Conservation (phyloP, 2,113 vertebrate species). For the Sturnus vulgaris region DNA sequence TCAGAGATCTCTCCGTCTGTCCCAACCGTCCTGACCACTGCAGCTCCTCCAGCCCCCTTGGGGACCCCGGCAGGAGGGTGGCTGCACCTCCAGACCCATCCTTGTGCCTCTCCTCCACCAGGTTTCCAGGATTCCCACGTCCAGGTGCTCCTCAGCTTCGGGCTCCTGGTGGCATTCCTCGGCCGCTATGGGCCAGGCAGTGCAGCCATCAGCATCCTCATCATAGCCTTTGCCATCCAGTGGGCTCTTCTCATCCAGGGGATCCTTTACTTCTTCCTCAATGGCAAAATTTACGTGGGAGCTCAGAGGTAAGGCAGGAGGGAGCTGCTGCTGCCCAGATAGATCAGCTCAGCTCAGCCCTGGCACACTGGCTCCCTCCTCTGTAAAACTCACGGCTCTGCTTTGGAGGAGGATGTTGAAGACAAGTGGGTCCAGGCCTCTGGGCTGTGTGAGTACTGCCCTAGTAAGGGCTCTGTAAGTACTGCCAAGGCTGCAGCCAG, state of each 20-base stretch:
- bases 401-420: background rate
- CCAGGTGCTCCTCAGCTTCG: conserved; percentile 89
- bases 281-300: conserved; percentile 80
- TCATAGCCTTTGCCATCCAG: conserved; percentile 83
- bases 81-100: background rate
- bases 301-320: conserved; percentile 79
- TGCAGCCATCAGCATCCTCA: conserved; percentile 83
- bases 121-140: conserved; percentile 86
- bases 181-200: conserved; percentile 83
- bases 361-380: background rate
- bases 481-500: background rate
- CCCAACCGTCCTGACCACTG: too few species aligned
- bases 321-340: background rate
- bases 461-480: background rate
- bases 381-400: background rate
- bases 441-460: background rate
- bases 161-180: conserved; percentile 90
- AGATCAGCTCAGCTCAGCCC: background rate
- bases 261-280: conserved; percentile 73
- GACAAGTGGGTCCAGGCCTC: background rate
- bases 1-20: too few species aligned
- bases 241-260: conserved; percentile 90
- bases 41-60: too few species aligned
- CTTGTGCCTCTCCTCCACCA: conserved; percentile 14
- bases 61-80: background rate